These are phyloP conservation scores for Erinaceus europaeus DNA, from an alignment of 2,113 vertebrate genomes.

Conservation along the genomic window DNA sequence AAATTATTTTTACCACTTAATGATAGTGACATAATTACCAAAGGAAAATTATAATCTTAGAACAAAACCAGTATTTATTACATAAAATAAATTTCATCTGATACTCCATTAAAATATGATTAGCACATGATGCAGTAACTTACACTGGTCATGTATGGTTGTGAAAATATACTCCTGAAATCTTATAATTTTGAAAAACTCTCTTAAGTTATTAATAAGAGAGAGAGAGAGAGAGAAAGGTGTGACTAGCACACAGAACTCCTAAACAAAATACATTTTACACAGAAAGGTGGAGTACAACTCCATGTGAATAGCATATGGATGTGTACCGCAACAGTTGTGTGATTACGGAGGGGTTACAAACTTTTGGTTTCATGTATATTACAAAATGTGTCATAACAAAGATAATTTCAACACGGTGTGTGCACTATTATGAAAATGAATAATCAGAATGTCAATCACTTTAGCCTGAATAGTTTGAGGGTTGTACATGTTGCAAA, in stretches of 20 bases:
- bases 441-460: background rate
- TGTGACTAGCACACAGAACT: too few species aligned
- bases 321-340: background rate
- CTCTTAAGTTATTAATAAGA: too few species aligned
- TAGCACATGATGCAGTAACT: background rate
- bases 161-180: too few species aligned
- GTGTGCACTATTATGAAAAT: background rate
- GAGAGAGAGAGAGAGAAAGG: too few species aligned
- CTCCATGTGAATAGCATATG: background rate
- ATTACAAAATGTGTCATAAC: slow-evolving; percentile 7
- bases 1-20: background rate
- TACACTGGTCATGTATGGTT: too few species aligned
- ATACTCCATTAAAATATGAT: slow-evolving; percentile 15
- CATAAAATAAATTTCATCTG: slow-evolving; percentile 1
- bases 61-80: background rate
- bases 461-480: background rate
- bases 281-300: background rate
- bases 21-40: background rate
- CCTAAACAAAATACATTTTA: background rate
- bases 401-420: background rate
- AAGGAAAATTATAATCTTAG: slow-evolving; percentile 16
- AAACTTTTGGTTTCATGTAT: background rate
- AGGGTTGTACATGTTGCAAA: background rate
- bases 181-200: too few species aligned
- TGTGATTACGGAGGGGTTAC: background rate